Conservation (phyloP, 2,888 invertebrate species). For the Ariolimax columbianus region DNA sequence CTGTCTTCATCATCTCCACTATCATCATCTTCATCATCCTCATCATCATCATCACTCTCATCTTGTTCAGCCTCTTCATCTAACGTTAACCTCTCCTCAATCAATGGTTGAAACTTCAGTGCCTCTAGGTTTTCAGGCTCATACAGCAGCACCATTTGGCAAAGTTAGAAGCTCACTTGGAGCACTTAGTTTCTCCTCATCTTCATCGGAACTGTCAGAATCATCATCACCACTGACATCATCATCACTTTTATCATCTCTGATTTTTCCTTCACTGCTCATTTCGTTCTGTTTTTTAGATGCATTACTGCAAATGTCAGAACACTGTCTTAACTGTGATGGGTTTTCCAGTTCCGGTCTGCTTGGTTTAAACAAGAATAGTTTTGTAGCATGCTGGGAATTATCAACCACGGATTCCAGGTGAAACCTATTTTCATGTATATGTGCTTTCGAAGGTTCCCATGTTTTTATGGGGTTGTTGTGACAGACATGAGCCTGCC, state of each 20-base stretch:
- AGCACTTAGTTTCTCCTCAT: conserved; percentile 62
- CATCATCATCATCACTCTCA: conserved; percentile 57
- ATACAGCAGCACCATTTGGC: conserved; percentile 69
- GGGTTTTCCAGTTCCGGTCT: neutral
- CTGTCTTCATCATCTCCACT: conserved; percentile 60
- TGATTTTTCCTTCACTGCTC: neutral
- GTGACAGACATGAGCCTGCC: neutral
- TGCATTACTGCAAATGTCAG: neutral
- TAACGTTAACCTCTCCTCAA: conserved; percentile 69
- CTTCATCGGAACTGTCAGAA: conserved; percentile 54
- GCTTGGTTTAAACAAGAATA: neutral
- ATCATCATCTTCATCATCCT: conserved; percentile 60
- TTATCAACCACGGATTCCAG: conserved; percentile 1
- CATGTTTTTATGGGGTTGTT: neutral
- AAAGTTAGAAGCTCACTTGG: conserved; percentile 67
- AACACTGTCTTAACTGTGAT: neutral
- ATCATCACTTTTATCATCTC: conserved; percentile 46
- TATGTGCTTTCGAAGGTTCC: conserved; percentile 8
- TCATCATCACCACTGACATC: conserved; percentile 61
- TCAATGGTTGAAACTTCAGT: conserved; percentile 69
- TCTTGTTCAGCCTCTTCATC: conserved; percentile 61
- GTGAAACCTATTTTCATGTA: neutral
- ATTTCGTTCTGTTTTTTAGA: neutral
- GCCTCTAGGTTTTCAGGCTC: conserved; percentile 73
- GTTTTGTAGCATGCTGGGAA: conserved; percentile 28